Base-by-base conservation (phyloP, 53 echinoderm and acorn worm genomes). In the Paelopatides confundens region DNA sequence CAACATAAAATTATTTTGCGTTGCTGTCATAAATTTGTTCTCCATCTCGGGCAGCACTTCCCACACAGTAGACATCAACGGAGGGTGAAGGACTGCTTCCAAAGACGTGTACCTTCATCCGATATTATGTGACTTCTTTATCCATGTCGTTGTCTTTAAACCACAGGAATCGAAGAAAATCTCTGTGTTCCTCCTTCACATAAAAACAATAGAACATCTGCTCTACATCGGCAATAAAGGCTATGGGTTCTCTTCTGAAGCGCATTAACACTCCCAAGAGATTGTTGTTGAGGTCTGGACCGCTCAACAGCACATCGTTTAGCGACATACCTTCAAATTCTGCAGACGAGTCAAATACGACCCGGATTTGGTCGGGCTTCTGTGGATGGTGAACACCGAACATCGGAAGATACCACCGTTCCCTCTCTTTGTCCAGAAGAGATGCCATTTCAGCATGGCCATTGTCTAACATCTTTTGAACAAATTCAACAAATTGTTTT, bases 201-300 rank as follows among this genome's bases (percentile, higher is more conserved):
- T 1, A 9, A 54, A 92, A 88, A 9, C 77, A 83, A 63, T 88
- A 48, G 65, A 92, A 92, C 92, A 92, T 92, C 62, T 92, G 66
- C 30, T 66, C 27, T 33, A 66, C 30, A 15, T 66, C 66, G 0
- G 88, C 90, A 67, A 78, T 76, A 5, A 91, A 62, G 29, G 94
- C 94, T 0, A 93, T 76, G 50, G 88, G 84, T 0, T 82, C 90
- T 50, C 58, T n/a, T 62, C 90, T 64, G 48, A 93, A 93, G 18
- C 88, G 54, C 34, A 90, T 26, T 21, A 93, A 69, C 54, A 93
- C 81, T 0, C 94, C 90, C 3, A 91, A 76, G 0, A 91, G 81
- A 14, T 74, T 27, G 74, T 91, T 94, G 69, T 69, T 91, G 6
- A 85, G 91, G 34, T 94, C 94, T 30, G 94, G 91, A 3, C 94